These are phyloP conservation scores for Caenorhabditis sp. DNA, from an alignment of 2,888 invertebrate genomes.

Conservation along the genomic window DNA sequence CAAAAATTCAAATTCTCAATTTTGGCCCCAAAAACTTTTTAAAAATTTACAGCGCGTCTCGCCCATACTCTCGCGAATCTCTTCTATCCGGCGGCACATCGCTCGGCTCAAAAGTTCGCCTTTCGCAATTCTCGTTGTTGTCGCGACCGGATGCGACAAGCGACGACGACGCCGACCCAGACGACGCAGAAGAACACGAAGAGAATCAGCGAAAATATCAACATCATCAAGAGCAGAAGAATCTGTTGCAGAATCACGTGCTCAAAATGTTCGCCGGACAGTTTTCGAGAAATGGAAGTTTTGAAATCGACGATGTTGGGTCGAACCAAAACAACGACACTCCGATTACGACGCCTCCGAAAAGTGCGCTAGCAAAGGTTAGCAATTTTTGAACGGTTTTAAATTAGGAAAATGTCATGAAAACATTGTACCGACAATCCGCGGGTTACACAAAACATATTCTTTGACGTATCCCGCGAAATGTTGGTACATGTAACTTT, in stretches of 20 bases:
- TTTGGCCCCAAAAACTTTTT: background rate
- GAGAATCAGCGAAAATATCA: constrained; percentile 1
- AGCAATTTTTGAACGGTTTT: no score
- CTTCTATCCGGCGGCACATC: constrained; percentile 49
- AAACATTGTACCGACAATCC: no score
- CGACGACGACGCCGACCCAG: constrained; percentile 3
- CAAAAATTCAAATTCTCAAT: no score
- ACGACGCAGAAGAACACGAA: constrained; percentile 21
- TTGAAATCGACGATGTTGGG: constrained; percentile 13
- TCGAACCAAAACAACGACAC: background rate
- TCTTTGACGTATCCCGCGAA: no score
- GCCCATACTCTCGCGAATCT: constrained; percentile 44
- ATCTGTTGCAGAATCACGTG: constrained; percentile 17
- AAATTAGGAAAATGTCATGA: no score
- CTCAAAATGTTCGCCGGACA: constrained; percentile 35
- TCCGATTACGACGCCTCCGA: constrained; percentile 18
- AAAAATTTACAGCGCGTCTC: constrained; percentile 42
- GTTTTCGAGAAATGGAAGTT: constrained; percentile 26
- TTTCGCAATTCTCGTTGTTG: constrained; percentile 45
- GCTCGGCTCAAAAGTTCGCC: constrained; percentile 43
- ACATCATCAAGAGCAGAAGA: constrained; percentile 22
- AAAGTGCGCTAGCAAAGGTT: constrained; percentile 33
- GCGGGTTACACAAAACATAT: no score
- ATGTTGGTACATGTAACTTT: no score
- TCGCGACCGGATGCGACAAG: constrained; percentile 27